Evolutionary conservation across 2,797 vertebrate species (phyloP), one percentile per base, ranked within the genome.

Genomic region (Rhyacichthys aspro): DNA sequence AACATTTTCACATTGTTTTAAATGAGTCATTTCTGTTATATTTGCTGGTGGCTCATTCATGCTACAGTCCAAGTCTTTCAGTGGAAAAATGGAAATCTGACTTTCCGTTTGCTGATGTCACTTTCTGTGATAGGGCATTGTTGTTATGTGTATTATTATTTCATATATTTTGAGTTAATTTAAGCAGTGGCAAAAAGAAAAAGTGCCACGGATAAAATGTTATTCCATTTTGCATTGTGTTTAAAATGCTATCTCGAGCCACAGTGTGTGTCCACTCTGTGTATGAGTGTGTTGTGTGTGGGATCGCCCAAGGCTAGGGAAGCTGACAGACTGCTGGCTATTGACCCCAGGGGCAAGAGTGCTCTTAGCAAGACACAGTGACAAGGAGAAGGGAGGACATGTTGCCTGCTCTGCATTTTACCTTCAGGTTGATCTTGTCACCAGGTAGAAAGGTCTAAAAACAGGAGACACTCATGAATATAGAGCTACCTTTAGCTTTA

Each of bases 391-490:
- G 52, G 42, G 72, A 76, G 74, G 87, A 88, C 86, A 86, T 79
- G 33, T 79, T 76, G 86, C 81, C 82, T 84, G 78, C 79, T 85
- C 83, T 81, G 86, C 86, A 74, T 80, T 86, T 88, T 82, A 88
- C 79, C 81, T 84, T 79, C 72, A 84, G 58, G 67, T 86, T 69
- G 76, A 85, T 83, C 70, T 80, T 71, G 81, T 82, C 81, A 74
- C 50, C 44, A 66, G 74, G 70, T 60, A 61, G 63, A 61, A 63
- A 78, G 49, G 47, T 66, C 68, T 41, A 14, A 71, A 63, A 57
- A 44, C 14, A 68, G 43, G 14, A 54, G 63, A 65, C 52, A 0
- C 19, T 44, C 48, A 39, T 52, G 54, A 45, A 62, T 52, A n/a
- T 58, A 36, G 55, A 55, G 58, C 28, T 34, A 11, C 37, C 39